A percentile compares a stretch with the other conserved stretches of the same genome.
Conservation (phyloP, 2,113 vertebrate genomes). For the Coptodon bakossiorum region DNA sequence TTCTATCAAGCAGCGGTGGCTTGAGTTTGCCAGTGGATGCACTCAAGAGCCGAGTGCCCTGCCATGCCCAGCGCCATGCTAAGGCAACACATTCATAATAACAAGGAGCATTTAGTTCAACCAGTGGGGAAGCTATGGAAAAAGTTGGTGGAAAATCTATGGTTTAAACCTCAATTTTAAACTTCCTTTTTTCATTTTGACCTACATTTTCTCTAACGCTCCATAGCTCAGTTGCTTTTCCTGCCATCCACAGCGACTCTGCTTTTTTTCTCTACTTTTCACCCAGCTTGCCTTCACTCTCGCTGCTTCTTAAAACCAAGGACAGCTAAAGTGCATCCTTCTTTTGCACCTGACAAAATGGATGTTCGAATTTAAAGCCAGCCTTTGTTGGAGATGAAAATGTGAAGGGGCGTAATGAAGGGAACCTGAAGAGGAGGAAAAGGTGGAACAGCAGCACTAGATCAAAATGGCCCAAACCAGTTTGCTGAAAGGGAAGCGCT, state of each 20-base stretch:
- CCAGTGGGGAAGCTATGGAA: conserved; percentile 61
- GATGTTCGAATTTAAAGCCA: conserved; percentile 24
- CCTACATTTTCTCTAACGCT: conserved; percentile 43
- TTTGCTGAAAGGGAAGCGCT: conserved; percentile 94
- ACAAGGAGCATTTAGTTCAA: conserved; percentile 48
- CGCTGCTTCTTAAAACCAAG: neutral
- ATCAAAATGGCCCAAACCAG: conserved; percentile 93
- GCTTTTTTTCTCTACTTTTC: neutral
- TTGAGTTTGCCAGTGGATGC: conserved; percentile 41
- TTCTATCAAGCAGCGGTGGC: conserved; percentile 38
- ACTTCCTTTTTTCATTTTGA: conserved; percentile 43
- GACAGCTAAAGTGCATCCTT: neutral
- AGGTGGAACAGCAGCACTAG: conserved; percentile 65
- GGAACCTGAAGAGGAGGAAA: conserved; percentile 67
- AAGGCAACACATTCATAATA: conserved; percentile 38
- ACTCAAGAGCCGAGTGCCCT: conserved; percentile 33
- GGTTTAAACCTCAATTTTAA: conserved; percentile 41
- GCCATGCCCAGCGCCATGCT: conserved; percentile 58
- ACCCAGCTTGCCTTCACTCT: neutral
- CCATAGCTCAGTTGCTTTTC: neutral
- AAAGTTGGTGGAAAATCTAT: conserved; percentile 67
- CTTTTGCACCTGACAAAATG: conserved; percentile 29
- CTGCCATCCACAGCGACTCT: conserved; percentile 7
- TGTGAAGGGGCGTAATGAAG: conserved; percentile 41
- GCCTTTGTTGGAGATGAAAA: conserved; percentile 18